Percentiles rank a stretch among this genome's conserved stretches.
phyloP scores from a whole-genome alignment of 2,797 vertebrate genomes.

The Botia kubotai region DNA sequence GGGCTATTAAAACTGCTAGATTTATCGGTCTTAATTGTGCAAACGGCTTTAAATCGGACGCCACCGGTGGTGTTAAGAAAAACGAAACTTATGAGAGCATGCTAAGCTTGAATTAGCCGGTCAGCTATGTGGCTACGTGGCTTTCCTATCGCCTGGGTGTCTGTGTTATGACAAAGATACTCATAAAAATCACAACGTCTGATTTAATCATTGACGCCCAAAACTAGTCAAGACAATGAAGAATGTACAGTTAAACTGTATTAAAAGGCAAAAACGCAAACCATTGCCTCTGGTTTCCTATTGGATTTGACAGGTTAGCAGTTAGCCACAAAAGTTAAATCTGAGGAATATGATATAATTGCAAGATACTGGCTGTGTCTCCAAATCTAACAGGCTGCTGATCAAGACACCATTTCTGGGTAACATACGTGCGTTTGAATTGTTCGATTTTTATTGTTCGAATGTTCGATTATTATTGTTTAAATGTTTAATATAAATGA shows the following conservation, averaged over 20 bases:
- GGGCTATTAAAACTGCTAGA: background rate
- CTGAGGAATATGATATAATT: background rate
- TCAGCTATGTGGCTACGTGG: conserved; percentile 33
- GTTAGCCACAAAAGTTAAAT: conserved; percentile 11
- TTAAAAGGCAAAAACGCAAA: background rate
- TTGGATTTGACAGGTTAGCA: conserved; percentile 38
- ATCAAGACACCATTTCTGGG: background rate
- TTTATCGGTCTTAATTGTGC: background rate
- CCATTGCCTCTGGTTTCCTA: background rate
- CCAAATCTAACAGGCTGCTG: background rate
- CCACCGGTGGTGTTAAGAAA: background rate
- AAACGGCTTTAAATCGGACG: background rate
- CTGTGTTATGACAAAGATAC: background rate
- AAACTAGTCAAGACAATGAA: background rate
- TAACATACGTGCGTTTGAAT: background rate
- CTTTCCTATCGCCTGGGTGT: background rate
- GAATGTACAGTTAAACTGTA: background rate
- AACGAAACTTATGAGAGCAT: conserved; percentile 31
- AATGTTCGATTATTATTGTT: no score
- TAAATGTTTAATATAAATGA: background rate
- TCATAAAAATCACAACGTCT: background rate
- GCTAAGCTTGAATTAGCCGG: background rate
- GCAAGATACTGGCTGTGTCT: background rate
- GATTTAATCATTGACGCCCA: background rate
- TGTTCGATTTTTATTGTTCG: background rate